These are phyloP conservation scores for Podarcis siculus DNA, from an alignment of 2,797 vertebrate species.

Conservation along the genomic window DNA sequence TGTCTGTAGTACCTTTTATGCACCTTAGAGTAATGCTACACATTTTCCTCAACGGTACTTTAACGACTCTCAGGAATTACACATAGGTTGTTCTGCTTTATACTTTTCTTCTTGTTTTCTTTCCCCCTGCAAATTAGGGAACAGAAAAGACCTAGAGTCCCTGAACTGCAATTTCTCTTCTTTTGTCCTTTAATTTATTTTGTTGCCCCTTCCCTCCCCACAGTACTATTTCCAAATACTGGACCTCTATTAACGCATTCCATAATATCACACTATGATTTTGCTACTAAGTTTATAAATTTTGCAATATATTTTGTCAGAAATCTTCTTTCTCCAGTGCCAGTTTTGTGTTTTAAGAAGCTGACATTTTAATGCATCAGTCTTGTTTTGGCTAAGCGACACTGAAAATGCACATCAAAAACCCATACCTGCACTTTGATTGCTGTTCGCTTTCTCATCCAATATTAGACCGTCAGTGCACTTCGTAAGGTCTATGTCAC, in stretches of 20 bases:
- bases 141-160: not conserved
- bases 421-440: not conserved
- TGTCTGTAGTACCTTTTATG: not conserved
- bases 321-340: not conserved
- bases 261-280: not conserved
- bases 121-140: not conserved
- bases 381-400: not conserved
- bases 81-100: not conserved
- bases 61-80: not conserved
- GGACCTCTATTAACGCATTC: not conserved
- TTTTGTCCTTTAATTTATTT: not conserved
- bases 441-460: not conserved
- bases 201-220: too few species aligned
- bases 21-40: not conserved
- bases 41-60: not conserved
- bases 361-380: not conserved
- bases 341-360: not conserved
- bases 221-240: not conserved
- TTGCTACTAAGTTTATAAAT: not conserved
- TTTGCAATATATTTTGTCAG: not conserved
- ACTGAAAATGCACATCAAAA: not conserved
- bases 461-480: not conserved
- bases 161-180: not conserved
- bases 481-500: fast-evolving
- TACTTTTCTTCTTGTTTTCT: not conserved